Evolutionary conservation across 2,113 vertebrate genomes (phyloP).

Genomic region (Myotis yumanensis): DNA sequence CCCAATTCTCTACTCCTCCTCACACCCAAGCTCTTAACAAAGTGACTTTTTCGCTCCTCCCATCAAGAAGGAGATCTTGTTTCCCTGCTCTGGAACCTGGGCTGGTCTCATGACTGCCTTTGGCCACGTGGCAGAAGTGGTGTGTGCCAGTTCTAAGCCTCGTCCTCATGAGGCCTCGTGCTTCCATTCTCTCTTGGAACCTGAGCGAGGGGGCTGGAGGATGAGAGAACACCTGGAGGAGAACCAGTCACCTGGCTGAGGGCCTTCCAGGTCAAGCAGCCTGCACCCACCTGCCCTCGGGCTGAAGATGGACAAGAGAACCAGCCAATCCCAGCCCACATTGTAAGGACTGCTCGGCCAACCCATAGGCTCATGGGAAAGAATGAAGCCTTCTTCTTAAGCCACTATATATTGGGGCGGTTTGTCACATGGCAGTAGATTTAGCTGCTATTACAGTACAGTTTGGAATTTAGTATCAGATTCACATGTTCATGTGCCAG

Average conservation of each 20-base stretch:
- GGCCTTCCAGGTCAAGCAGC: background rate
- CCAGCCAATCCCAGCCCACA: background rate
- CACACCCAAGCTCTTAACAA: background rate
- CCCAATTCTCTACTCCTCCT: background rate
- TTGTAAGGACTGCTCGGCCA: background rate
- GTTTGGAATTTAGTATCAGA: background rate
- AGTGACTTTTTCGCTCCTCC: background rate
- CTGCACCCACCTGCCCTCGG: background rate
- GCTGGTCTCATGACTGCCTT: background rate
- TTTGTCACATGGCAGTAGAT: conserved; percentile 41
- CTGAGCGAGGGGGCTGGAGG: background rate
- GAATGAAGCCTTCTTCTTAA: conserved; percentile 24
- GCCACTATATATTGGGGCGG: background rate
- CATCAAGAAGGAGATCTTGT: background rate
- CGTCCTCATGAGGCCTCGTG: background rate
- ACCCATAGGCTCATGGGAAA: background rate
- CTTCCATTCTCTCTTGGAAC: background rate
- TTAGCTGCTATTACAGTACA: background rate
- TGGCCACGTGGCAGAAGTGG: background rate
- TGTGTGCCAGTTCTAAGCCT: background rate
- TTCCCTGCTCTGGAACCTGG: background rate
- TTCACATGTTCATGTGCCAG: background rate
- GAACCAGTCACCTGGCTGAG: background rate
- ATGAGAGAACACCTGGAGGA: background rate
- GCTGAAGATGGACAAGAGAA: background rate